Conservation (phyloP, 2,797 vertebrate genomes). For the Sternotherus odoratus region DNA sequence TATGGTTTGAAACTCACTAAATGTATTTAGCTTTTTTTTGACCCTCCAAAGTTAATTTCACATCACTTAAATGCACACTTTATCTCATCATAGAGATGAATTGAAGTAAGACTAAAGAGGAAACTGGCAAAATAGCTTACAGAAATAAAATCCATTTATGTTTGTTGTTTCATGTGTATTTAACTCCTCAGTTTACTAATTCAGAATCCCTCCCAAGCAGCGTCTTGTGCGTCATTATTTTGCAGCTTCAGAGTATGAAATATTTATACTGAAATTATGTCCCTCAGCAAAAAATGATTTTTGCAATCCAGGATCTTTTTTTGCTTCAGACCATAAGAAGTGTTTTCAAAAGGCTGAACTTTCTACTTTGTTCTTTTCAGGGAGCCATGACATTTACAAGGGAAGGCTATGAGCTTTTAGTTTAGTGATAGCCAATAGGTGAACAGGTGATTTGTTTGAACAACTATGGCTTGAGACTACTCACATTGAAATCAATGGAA, state of each 20-base stretch:
- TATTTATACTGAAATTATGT: neutral
- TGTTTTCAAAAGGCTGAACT: neutral
- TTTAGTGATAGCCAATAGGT: neutral
- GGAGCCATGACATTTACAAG: neutral
- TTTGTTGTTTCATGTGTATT: neutral
- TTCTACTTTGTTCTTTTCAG: neutral
- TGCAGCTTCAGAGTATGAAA: neutral
- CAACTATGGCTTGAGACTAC: neutral
- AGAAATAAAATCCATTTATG: neutral
- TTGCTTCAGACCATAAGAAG: neutral
- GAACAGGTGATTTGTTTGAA: neutral
- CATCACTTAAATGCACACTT: neutral
- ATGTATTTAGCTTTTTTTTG: slow-evolving; percentile 24
- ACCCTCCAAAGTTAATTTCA: slow-evolving; percentile 21
- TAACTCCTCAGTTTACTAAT: neutral
- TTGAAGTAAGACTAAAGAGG: slow-evolving; percentile 16
- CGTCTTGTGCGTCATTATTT: neutral
- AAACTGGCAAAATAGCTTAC: neutral
- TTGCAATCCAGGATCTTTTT: neutral
- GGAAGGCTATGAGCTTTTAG: neutral
- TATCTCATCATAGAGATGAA: neutral
- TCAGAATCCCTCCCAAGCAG: neutral
- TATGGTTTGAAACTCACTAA: neutral
- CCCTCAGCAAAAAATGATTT: neutral
- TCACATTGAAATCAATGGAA: neutral